These are phyloP conservation scores for Passerina amoena DNA, from an alignment of 2,113 vertebrate species.

Conservation along the genomic window DNA sequence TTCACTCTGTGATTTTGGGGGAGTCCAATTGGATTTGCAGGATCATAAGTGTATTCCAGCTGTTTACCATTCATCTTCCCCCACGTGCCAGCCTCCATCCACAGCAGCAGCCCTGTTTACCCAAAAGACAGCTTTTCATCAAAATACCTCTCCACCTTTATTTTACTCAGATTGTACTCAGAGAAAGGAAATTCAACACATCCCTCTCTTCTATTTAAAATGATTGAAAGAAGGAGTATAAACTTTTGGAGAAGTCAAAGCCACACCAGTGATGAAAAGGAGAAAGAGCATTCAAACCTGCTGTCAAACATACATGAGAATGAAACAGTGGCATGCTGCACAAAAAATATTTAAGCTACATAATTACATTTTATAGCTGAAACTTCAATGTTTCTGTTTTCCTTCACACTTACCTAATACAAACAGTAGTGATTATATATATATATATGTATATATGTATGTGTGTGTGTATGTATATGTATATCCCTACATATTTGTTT, in stretches of 20 bases:
- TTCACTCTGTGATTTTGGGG: neutral
- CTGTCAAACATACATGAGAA: neutral
- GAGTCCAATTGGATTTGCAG: neutral
- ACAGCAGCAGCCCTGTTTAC: neutral
- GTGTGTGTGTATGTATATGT: rapidly evolving
- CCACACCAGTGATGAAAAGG: neutral
- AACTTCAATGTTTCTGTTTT: neutral
- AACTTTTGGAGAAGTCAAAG: neutral
- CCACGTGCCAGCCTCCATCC: neutral
- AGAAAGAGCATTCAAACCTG: neutral
- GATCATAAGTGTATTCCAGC: neutral
- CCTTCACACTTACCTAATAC: neutral
- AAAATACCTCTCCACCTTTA: neutral
- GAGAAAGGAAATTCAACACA: neutral
- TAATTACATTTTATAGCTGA: neutral
- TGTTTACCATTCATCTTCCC: neutral
- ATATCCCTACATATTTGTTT: neutral
- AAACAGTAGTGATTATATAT: neutral
- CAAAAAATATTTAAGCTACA: neutral
- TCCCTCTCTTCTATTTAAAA: neutral
- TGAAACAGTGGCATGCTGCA: neutral
- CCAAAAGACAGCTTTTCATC: neutral
- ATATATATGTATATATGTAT: rapidly evolving
- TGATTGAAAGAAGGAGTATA: neutral
- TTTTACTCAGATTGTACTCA: neutral